These are phyloP conservation scores for Ammodytes marinus DNA, from an alignment of 2,113 vertebrate species.

Conservation along the genomic window DNA sequence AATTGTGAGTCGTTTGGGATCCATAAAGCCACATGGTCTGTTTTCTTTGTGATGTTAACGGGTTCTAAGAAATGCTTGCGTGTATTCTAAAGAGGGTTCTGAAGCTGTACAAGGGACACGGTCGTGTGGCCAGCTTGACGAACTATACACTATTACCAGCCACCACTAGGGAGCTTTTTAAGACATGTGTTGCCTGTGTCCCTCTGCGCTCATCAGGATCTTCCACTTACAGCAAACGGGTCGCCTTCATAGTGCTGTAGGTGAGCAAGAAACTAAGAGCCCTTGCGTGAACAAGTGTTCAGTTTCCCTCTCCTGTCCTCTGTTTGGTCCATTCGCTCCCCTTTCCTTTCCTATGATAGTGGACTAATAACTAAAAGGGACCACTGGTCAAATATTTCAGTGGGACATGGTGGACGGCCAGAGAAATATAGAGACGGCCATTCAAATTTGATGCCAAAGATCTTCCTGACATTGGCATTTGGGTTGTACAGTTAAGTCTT, in stretches of 20 bases:
- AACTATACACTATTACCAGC: slow-evolving; percentile 29
- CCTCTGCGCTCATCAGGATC: slow-evolving; percentile 29
- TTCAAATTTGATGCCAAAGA: background rate
- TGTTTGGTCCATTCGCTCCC: too few species aligned
- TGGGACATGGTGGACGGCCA: background rate
- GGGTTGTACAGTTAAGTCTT: background rate
- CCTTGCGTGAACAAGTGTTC: background rate
- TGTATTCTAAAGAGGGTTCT: slow-evolving; percentile 18
- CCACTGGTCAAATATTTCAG: background rate
- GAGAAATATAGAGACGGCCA: background rate
- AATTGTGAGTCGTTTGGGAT: slow-evolving; percentile 48
- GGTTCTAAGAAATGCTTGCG: slow-evolving; percentile 3
- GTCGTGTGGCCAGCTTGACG: slow-evolving; percentile 4
- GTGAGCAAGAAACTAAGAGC: background rate
- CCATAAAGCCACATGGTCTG: slow-evolving; percentile 22
- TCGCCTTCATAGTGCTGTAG: background rate
- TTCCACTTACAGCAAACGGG: slow-evolving; percentile 2
- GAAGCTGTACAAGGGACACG: background rate
- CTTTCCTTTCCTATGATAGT: too few species aligned
- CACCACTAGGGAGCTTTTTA: slow-evolving; percentile 36
- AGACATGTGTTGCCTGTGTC: slow-evolving; percentile 24
- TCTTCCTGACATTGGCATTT: background rate
- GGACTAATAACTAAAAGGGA: background rate
- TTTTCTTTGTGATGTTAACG: slow-evolving; percentile 16
- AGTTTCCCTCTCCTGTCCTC: too few species aligned